Evolutionary conservation across 2,888 invertebrate species (phyloP).

Genomic region (Orthosia gracilis): DNA sequence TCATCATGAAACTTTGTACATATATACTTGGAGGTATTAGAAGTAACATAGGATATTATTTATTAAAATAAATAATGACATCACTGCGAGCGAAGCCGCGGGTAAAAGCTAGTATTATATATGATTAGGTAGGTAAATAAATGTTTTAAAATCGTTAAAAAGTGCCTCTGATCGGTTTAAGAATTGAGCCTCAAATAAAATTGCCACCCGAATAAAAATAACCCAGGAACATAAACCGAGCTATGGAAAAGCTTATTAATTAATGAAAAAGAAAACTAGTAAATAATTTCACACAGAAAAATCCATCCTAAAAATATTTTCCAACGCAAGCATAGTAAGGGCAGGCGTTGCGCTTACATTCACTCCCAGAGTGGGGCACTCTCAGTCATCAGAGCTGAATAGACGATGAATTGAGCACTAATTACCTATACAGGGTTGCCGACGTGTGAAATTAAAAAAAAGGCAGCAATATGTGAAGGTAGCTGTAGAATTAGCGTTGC

Average conservation of each 20-base stretch:
- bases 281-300: neutral
- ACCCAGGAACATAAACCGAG: no score
- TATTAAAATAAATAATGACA: no score
- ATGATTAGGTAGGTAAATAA: no score
- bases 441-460: conserved; percentile 90
- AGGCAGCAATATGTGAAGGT: conserved; percentile 57
- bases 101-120: no score
- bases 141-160: no score
- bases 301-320: conserved; percentile 23
- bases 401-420: conserved; percentile 88
- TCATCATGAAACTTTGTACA: no score
- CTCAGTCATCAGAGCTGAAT: conserved; percentile 82
- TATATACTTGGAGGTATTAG: no score
- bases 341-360: conserved; percentile 40
- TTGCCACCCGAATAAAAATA: no score
- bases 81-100: no score
- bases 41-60: no score
- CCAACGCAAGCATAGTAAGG: conserved; percentile 25
- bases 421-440: conserved; percentile 87
- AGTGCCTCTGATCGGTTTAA: neutral
- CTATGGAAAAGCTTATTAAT: neutral
- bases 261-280: neutral
- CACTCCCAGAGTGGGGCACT: conserved; percentile 77
- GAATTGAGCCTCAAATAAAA: neutral
- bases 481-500: conserved; percentile 43